Evolutionary conservation across 2,888 invertebrate genomes (phyloP), one percentile per base, ranked within the genome.

Genomic region (Diaprepes abbreviatus): DNA sequence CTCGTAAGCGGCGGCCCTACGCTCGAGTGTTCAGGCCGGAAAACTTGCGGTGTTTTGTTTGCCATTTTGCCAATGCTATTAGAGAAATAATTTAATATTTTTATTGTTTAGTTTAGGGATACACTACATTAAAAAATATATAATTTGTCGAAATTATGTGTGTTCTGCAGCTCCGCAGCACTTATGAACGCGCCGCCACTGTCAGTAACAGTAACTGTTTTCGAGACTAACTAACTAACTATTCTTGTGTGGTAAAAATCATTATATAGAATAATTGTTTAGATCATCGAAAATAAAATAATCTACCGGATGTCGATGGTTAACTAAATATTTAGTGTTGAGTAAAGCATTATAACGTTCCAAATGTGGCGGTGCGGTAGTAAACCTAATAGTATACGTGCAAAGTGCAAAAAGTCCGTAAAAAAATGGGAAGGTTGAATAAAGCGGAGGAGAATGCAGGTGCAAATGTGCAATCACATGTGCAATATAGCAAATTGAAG

Each of bases 401-500:
- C 16, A 12, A 50, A 14, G 48, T n/a, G 10, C 14, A 10, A 19
- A 1, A 50, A n/a, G 38, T 55, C 21, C 43, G 5, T 6, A 28
- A 36, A 57, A 76, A 65, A 73, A 88, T 88, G 88, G 88, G 88
- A 80, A 84, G 87, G 79, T 85, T 88, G 76, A 84, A 85, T 73
- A 86, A 84, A 77, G 78, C 79, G 66, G 77, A 80, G 52, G 72
- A 35, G 50, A 36, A 12, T n/a, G 45, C 36, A 38, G 17, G 38
- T 38, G 55, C 36, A n/a, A 55, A 36, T 79, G 86, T 88, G 80
- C 83, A 88, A 77, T 89, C 89, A 82, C 24, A 86, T 80, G 86
- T 88, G 80, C 83, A 88, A 77, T 89, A 89, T 82, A 85, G 86
- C 75, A 88, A 88, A 78, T 83, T 88, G 74, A 86, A 87, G 74